Conservation (phyloP, 2,797 vertebrate genomes). For the Brachyalestes nurse region DNA sequence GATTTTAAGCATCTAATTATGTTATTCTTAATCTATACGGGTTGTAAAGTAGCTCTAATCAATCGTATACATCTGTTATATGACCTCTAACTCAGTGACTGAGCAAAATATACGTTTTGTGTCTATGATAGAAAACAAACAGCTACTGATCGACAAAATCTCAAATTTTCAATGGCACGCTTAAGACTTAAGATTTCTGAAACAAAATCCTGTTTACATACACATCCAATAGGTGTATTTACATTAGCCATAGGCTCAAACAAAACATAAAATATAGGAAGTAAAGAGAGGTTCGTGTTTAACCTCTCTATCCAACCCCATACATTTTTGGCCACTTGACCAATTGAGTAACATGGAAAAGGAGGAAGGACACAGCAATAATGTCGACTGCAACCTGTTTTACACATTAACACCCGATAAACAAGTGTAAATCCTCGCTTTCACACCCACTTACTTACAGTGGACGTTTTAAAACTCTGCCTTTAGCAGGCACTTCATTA, state of each 20-base stretch:
- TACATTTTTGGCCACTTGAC: constrained; percentile 71
- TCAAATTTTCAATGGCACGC: constrained; percentile 76
- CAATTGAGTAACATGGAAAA: constrained; percentile 63
- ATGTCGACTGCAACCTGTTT: constrained; percentile 66
- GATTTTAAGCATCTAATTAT: constrained; percentile 71
- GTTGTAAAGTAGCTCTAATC: constrained; percentile 61
- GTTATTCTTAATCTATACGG: constrained; percentile 63
- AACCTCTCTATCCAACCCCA: constrained; percentile 68
- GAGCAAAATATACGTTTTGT: constrained; percentile 75
- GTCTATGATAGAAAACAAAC: constrained; percentile 64
- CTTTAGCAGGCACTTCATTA: constrained; percentile 40
- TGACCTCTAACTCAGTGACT: constrained; percentile 68
- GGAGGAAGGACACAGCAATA: constrained; percentile 63
- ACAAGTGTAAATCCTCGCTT: constrained; percentile 39
- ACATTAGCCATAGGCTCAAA: constrained; percentile 92
- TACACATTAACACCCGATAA: constrained; percentile 47
- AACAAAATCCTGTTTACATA: constrained; percentile 95
- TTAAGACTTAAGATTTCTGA: constrained; percentile 93
- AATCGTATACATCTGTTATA: constrained; percentile 69
- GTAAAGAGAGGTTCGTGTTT: constrained; percentile 63
- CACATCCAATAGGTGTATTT: constrained; percentile 78
- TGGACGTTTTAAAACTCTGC: constrained; percentile 44
- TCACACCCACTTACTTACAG: constrained; percentile 43
- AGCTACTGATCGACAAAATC: constrained; percentile 67
- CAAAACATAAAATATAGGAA: constrained; percentile 66